These are phyloP conservation scores for Microplitis deprimator DNA, from an alignment of 2,888 invertebrate genomes.

Conservation along the genomic window DNA sequence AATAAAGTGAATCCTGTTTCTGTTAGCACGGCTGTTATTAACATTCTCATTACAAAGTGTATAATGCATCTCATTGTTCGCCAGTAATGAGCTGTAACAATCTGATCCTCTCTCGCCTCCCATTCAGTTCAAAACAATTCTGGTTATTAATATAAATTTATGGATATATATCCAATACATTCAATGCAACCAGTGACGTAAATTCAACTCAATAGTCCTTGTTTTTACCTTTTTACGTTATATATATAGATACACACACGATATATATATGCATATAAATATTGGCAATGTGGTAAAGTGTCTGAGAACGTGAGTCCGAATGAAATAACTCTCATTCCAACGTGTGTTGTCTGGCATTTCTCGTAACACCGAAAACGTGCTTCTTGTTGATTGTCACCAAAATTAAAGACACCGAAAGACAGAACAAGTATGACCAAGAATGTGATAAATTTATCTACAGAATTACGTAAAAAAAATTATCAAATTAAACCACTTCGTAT, in stretches of 20 bases:
- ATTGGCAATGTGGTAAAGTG: not conserved
- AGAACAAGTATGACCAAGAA: too few species aligned
- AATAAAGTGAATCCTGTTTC: not conserved
- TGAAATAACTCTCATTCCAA: conserved; percentile 10
- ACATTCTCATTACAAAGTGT: conserved; percentile 48
- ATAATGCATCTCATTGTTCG: conserved; percentile 46
- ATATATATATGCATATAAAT: not conserved
- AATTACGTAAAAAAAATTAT: too few species aligned
- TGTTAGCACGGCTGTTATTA: conserved; percentile 13
- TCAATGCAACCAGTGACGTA: conserved; percentile 10
- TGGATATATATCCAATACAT: conserved; percentile 11
- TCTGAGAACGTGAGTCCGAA: conserved; percentile 2
- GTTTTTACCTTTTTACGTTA: not conserved
- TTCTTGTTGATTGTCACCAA: not conserved
- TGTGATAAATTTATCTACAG: too few species aligned
- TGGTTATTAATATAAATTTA: not conserved
- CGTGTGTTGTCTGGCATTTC: not conserved
- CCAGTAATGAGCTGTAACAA: conserved; percentile 45
- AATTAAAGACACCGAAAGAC: not conserved
- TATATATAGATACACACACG: not conserved
- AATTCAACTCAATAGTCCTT: conserved; percentile 1
- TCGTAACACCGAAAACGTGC: not conserved
- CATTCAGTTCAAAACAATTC: conserved; percentile 2
- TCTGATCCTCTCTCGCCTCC: conserved; percentile 40
- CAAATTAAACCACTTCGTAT: too few species aligned